phyloP scores from a whole-genome alignment of 2,113 vertebrate genomes.

The Spilogale gracilis region DNA sequence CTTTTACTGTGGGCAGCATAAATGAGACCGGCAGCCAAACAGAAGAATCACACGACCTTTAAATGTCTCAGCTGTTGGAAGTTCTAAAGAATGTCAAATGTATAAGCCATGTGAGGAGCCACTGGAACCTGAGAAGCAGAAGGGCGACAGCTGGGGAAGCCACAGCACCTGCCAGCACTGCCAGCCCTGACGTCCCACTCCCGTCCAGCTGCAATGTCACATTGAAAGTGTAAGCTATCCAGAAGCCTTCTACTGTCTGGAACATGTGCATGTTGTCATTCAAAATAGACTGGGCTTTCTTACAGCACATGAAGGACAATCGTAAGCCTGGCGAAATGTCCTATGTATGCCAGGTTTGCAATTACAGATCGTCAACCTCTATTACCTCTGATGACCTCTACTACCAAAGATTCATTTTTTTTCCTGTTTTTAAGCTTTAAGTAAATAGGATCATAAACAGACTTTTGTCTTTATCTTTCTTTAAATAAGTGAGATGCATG shows the following conservation, averaged over 20 bases:
- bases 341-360: slow-evolving; percentile 97
- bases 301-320: slow-evolving; percentile 98
- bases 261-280: slow-evolving; percentile 94
- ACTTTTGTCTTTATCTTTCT: slow-evolving; percentile 30
- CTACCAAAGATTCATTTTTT: not conserved
- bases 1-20: slow-evolving; percentile 74
- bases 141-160: slow-evolving; percentile 95
- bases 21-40: slow-evolving; percentile 50
- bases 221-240: slow-evolving; percentile 94
- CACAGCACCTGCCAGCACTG: slow-evolving; percentile 98
- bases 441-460: not conserved
- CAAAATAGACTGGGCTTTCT: slow-evolving; percentile 91
- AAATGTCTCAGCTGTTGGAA: slow-evolving; percentile 78
- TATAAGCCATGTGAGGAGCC: slow-evolving; percentile 99
- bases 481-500: not conserved
- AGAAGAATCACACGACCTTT: slow-evolving; percentile 74
- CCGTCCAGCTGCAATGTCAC: slow-evolving; percentile 97
- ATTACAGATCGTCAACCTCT: slow-evolving; percentile 91
- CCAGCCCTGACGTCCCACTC: slow-evolving; percentile 94
- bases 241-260: slow-evolving; percentile 93
- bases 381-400: not conserved
- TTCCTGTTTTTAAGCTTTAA: not conserved
- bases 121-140: slow-evolving; percentile 97
- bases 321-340: slow-evolving; percentile 99
- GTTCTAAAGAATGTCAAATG: slow-evolving; percentile 90